Evolutionary conservation across 2,888 invertebrate species (phyloP), one percentile per base, ranked within the genome.

Genomic region (Slavum lentiscoides): DNA sequence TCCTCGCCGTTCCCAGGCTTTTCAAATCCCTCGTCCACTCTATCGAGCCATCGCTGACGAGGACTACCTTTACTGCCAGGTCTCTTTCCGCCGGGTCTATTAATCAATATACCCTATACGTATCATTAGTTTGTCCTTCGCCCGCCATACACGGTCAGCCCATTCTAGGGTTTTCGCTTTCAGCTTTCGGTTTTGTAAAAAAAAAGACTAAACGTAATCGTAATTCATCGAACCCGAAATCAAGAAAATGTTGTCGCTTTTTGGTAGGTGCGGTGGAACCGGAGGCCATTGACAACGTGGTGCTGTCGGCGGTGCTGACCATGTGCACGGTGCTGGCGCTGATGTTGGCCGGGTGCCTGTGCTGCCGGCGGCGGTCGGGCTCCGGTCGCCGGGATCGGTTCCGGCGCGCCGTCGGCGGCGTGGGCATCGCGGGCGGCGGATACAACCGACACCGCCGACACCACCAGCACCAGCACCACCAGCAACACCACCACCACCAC

Each of bases 381-480:
- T 37, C 68, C 17, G n/a, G 69, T 7, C 76, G 76, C 53, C 69
- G 76, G n/a, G 68, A 77, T n/a, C 59, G 76, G 68, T 77, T 77
- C 61, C 76, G 76, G 6, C 76, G 69, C 3, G 76, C 68, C 19
- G 75, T 66, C 58, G 76, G 76, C 21, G 76, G 59, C 15, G 49
- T 39, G 30, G 66, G 67, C 58, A 19, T 58, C 75, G 23, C 23
- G 37, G 67, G 67, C 23, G 64, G 86, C 89, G 81, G 88, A 88
- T 85, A 89, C 89, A 85, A 88, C 90, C 86, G 89, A 90, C 87
- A 89, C 88, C 87, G 88, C 88, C 88, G 89, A 88, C 88, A 87
- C 87, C 85, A 89, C 86, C 85, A 87, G 86, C 82, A 87, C 88
- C 43, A 43, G 43, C 49, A 49, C 15, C 49, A 9, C 11, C 83